Evolutionary conservation across 2,113 vertebrate genomes (phyloP), one percentile per base, ranked within the genome.

Genomic region (Apteryx mantelli): DNA sequence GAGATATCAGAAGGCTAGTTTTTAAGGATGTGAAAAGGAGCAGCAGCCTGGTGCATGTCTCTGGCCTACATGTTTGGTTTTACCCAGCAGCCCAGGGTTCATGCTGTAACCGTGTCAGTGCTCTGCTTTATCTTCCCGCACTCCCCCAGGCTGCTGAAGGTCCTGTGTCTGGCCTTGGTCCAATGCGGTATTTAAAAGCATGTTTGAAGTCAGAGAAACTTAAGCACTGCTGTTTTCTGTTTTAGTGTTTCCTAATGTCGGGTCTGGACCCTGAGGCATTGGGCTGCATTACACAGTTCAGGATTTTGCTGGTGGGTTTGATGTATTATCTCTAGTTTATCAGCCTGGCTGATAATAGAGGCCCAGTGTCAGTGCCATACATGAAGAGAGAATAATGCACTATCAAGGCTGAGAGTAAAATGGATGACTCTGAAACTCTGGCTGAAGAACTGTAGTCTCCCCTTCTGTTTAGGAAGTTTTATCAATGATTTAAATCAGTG

Each of bases 391-490:
- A 55, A 46, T 34, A 76, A 20, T 74, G 30, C 38, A 12, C 61
- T 74, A 63, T 70, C 40, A 77, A 77, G 60, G 22, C 7, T 0
- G 78, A 74, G 46, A 36, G 36, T 91, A 63, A 86, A 88, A 65
- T 60, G 34, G 75, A 73, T 91, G 50, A n/a, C 64, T 89, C 75
- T 93, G 85, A 88, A 95, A 83, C 17, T 18, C 42, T 94, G 40
- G 50, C 60, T 68, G 38, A 80, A 30, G 71, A 88, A 64, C 18
- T 76, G 86, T 76, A 74, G 38, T 66, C 60, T 94, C 32, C 17
- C 50, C 76, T 92, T 95, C 60, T 86, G 93, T 97, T 97, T 95
- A 95, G 95, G 95, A 96, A 95, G 94, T 88, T 91, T 96, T 95
- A 95, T 91, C 52, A 94, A 94, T 95, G 92, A 95, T 95, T 86